Conservation (phyloP, 2,888 invertebrate genomes). For the Stenoptilia bipunctidactyla region DNA sequence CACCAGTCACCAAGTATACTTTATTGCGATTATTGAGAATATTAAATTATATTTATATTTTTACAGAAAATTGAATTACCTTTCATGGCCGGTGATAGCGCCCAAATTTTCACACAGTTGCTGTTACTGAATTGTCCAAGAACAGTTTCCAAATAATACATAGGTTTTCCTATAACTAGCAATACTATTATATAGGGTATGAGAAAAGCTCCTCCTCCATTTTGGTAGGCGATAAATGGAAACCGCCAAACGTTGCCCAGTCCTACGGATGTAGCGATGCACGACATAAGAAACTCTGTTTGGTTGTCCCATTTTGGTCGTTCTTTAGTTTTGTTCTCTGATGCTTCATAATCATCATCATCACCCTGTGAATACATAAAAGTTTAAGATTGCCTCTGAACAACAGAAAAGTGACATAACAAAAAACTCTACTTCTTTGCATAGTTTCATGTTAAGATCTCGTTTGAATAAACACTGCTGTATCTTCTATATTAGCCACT, state of each 20-base stretch:
- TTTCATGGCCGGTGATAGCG: conserved; percentile 79
- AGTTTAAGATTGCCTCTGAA: too few relatives aligned
- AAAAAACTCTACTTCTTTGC: too few relatives aligned
- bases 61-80: conserved; percentile 71
- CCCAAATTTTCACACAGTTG: conserved; percentile 82
- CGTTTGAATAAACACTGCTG: too few relatives aligned
- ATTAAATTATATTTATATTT: too few relatives aligned
- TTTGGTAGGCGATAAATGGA: conserved; percentile 74
- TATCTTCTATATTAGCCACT: too few relatives aligned
- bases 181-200: conserved; percentile 80
- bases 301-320: conserved; percentile 74
- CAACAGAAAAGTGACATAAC: too few relatives aligned
- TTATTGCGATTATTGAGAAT: too few relatives aligned
- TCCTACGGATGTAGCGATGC: conserved; percentile 80
- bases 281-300: conserved; percentile 80
- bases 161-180: conserved; percentile 79
- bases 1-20: too few relatives aligned
- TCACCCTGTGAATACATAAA: too few relatives aligned
- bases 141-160: conserved; percentile 87
- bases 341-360: neutral
- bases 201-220: conserved; percentile 81
- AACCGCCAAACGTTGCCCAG: conserved; percentile 80
- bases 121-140: conserved; percentile 87
- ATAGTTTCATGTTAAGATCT: too few relatives aligned
- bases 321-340: conserved; percentile 18